phyloP scores from a whole-genome alignment of 2,888 invertebrate species.

The Apamea sordens region DNA sequence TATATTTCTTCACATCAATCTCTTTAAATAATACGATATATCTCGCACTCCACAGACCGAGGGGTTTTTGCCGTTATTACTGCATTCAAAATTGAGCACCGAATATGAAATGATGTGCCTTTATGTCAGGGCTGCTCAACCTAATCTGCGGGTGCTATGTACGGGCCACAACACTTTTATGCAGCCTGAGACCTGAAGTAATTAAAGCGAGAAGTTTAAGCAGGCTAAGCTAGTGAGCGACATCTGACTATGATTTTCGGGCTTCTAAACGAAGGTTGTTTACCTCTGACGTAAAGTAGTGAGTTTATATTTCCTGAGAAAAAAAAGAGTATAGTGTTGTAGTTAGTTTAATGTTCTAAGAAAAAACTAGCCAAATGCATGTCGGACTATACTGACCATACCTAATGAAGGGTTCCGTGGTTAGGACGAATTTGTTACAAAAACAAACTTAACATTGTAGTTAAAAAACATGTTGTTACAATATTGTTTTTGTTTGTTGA shows the following conservation, averaged over 20 bases:
- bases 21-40: slow-evolving; percentile 63
- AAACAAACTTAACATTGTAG: background rate
- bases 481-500: background rate
- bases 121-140: slow-evolving; percentile 27
- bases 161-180: slow-evolving; percentile 18
- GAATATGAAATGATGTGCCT: slow-evolving; percentile 56
- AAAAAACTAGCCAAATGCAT: background rate
- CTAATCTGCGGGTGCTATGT: slow-evolving; percentile 4
- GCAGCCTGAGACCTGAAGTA: background rate
- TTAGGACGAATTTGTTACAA: background rate
- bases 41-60: slow-evolving; percentile 51
- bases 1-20: slow-evolving; percentile 61
- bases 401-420: too few species aligned
- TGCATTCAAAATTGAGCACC: slow-evolving; percentile 61
- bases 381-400: background rate
- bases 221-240: slow-evolving; percentile 20
- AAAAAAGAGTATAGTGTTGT: background rate
- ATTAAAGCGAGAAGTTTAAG: slow-evolving; percentile 32
- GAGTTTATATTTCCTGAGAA: background rate
- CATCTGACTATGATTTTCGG: background rate
- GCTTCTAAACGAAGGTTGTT: slow-evolving; percentile 15
- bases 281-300: background rate
- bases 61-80: slow-evolving; percentile 55
- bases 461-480: background rate
- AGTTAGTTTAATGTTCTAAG: background rate